Base-by-base conservation (phyloP, 37 sponge, comb jelly and placozoan genomes). In the Diacarnus erythraeanus region DNA sequence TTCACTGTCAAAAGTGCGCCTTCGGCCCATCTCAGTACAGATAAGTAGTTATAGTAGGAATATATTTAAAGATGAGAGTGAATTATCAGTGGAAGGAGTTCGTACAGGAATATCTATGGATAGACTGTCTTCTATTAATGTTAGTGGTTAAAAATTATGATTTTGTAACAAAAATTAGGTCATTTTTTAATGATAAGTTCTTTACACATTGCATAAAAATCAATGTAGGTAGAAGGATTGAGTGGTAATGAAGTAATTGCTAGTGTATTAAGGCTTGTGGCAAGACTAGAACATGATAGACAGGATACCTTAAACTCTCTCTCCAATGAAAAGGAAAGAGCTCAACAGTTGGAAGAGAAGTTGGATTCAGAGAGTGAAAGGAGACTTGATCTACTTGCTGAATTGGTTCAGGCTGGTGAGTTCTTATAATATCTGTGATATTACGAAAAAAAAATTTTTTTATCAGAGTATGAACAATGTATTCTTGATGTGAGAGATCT, bases 391-490 rank as follows among this genome's bases (percentile, higher is more conserved):
- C 5, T 87, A 43, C 71, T 87, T 2, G 36, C 60, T 3, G 37
- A 23, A 20, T 39, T 71, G 3, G 88, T 87, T 20, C 88, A 87
- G 43, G 41, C 42, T 65, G 87, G 87, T 80, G 39, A 74, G 75
- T 9, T 6, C 2, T 37, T 6, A 3, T 68, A 38, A 21, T 68
- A 43, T 43, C 9, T 35, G n/a, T 12, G 42, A 27, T 6, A 9
- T 74, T 56, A 56, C 36, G 26, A 59, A 26, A 74, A 20, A 59
- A 27, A n/a, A 58, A 5, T 75, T 18, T 67, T 25, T 26, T 43
- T 27, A 3, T 8, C 67, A 80, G 92, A 92, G 59, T 89, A 92
- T 73, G 92, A 92, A 9, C 65, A 75, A 22, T 71, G 81, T 63
- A 17, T 77, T 37, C 39, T 37, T 61, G 92, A 92, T 54, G 29